These are phyloP conservation scores for Salminus brasiliensis DNA, from an alignment of 2,113 vertebrate genomes.

Conservation along the genomic window DNA sequence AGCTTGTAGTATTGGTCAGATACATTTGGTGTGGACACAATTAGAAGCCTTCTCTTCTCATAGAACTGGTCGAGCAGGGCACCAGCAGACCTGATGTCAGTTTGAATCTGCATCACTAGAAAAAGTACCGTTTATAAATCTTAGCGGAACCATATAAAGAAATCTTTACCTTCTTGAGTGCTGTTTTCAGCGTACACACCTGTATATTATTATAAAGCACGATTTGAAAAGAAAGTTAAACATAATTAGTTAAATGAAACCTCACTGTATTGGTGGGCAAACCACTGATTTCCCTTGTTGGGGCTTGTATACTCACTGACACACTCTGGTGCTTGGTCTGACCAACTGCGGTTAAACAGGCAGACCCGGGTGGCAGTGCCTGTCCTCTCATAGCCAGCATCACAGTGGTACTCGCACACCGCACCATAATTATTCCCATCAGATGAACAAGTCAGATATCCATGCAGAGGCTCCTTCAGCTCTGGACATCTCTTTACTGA, in stretches of 20 bases:
- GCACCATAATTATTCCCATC: slow-evolving; percentile 89
- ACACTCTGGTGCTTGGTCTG: slow-evolving; percentile 78
- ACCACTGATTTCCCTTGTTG: too few species aligned
- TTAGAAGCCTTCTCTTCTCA: slow-evolving; percentile 86
- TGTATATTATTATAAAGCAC: too few species aligned
- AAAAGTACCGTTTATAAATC: background rate
- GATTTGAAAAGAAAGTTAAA: too few species aligned
- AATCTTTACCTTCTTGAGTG: background rate
- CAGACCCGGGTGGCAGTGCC: slow-evolving; percentile 82
- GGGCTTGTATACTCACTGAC: slow-evolving; percentile 85
- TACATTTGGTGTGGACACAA: slow-evolving; percentile 87
- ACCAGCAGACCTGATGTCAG: slow-evolving; percentile 78
- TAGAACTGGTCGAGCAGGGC: slow-evolving; percentile 93
- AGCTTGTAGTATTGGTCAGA: slow-evolving; percentile 87
- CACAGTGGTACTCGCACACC: slow-evolving; percentile 87
- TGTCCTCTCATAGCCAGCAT: slow-evolving; percentile 84
- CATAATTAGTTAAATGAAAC: too few species aligned
- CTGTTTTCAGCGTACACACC: too few species aligned
- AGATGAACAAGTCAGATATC: slow-evolving; percentile 87
- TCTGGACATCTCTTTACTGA: slow-evolving; percentile 86
- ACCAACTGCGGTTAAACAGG: slow-evolving; percentile 87
- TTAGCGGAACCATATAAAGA: background rate
- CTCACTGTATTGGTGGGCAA: too few species aligned
- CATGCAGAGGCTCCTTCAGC: slow-evolving; percentile 82
- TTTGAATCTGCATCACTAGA: slow-evolving; percentile 88